Evolutionary conservation across 1,140 invertebrate genomes (phyloP).

Genomic region (Manduca sexta): DNA sequence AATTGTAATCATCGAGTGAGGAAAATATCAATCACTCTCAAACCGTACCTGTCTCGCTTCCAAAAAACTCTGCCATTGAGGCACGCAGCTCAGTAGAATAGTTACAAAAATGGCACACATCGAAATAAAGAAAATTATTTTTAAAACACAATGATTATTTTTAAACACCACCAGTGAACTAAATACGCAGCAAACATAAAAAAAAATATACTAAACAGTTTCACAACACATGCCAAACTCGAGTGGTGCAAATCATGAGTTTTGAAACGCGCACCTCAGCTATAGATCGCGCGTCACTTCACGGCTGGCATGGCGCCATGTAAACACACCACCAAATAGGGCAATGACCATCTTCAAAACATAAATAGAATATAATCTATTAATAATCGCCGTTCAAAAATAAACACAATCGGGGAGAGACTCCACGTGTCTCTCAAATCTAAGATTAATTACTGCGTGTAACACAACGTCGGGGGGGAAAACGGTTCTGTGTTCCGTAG

Average conservation of each 20-base stretch:
- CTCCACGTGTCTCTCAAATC: conserved; percentile 43
- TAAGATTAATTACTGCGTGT: conserved; percentile 42
- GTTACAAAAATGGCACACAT: no score
- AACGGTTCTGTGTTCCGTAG: no score
- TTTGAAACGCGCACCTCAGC: background rate
- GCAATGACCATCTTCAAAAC: conserved; percentile 54
- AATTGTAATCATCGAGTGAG: no score
- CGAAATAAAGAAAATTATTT: no score
- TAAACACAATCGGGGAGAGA: conserved; percentile 47
- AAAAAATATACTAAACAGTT: background rate
- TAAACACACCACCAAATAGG: conserved; percentile 64
- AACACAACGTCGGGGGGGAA: no score
- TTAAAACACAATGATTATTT: no score
- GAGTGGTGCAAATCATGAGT: background rate
- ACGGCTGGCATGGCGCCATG: conserved; percentile 40
- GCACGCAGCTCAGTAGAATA: no score
- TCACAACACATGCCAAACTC: background rate
- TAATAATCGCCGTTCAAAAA: conserved; percentile 51
- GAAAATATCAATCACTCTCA: no score
- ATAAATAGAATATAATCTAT: conserved; percentile 58
- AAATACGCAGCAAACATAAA: background rate
- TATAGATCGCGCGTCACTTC: conserved; percentile 1
- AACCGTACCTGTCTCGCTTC: no score
- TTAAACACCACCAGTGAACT: background rate
- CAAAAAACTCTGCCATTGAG: no score